Evolutionary conservation across 2,888 invertebrate species (phyloP).

Genomic region (Flabesymbios commensalis): DNA sequence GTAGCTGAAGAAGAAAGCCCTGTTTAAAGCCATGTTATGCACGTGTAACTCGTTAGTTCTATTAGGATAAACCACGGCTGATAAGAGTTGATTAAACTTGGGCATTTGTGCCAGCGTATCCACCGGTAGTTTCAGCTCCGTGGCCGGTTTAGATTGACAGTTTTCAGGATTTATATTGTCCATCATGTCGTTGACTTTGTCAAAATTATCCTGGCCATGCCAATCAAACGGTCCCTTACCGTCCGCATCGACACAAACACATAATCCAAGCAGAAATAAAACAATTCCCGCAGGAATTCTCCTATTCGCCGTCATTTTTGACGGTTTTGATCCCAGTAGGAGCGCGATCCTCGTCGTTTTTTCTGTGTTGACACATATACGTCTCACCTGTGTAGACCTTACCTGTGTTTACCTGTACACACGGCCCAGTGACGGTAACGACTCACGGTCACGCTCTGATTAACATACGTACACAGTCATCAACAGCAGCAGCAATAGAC

Average conservation of each 20-base stretch:
- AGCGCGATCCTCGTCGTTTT: too few relatives aligned
- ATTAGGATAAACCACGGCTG: slow-evolving; percentile 76
- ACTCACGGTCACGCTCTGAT: too few relatives aligned
- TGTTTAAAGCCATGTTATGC: slow-evolving; percentile 93
- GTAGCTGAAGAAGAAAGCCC: slow-evolving; percentile 84
- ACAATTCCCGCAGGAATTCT: too few relatives aligned
- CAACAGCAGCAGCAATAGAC: too few relatives aligned
- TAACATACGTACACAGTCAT: too few relatives aligned
- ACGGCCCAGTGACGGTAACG: too few relatives aligned
- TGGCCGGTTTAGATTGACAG: slow-evolving; percentile 84
- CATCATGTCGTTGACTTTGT: slow-evolving; percentile 82
- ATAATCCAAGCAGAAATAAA: too few relatives aligned
- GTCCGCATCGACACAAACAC: neutral
- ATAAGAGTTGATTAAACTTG: slow-evolving; percentile 66
- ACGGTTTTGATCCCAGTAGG: too few relatives aligned
- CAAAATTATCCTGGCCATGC: slow-evolving; percentile 87
- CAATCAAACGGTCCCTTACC: slow-evolving; percentile 70
- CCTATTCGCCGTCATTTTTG: too few relatives aligned
- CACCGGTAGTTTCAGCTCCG: slow-evolving; percentile 80
- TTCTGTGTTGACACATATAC: too few relatives aligned
- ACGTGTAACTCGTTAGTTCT: slow-evolving; percentile 85
- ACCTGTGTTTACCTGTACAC: too few relatives aligned
- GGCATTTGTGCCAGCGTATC: slow-evolving; percentile 77
- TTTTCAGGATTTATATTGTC: slow-evolving; percentile 84
- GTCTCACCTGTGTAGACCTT: too few relatives aligned